Percentiles rank a stretch among this genome's conserved stretches.
Conservation (phyloP, 2,113 vertebrate species). For the Potamarius usumacintae region DNA sequence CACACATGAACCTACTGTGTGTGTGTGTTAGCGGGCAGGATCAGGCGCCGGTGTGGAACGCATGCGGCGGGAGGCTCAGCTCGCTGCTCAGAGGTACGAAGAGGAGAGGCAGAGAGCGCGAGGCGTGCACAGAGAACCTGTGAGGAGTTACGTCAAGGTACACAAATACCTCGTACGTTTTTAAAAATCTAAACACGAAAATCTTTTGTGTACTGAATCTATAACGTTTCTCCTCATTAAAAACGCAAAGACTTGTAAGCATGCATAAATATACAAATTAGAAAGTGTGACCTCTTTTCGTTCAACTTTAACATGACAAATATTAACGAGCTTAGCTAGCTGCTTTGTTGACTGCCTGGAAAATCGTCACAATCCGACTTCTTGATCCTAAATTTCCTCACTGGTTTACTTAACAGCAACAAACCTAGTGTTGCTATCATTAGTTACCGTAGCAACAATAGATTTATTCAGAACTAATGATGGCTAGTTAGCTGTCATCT, state of each 20-base stretch:
- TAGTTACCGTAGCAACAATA: not conserved
- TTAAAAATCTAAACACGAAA: not conserved
- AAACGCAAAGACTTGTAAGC: not conserved
- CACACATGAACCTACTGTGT: not conserved
- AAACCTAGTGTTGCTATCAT: not conserved
- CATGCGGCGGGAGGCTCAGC: constrained; percentile 86
- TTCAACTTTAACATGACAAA: not conserved
- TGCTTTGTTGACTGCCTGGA: not conserved
- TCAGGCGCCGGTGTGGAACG: constrained; percentile 70
- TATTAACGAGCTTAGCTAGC: not conserved
- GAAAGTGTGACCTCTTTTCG: not conserved
- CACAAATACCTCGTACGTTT: not conserved
- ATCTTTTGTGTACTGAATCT: too few relatives aligned
- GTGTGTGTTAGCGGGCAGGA: constrained; percentile 32
- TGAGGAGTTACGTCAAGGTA: constrained; percentile 79
- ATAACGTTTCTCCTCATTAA: not conserved
- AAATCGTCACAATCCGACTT: not conserved
- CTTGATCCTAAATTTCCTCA: not conserved
- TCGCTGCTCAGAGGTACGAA: constrained; percentile 87
- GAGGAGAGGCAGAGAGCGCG: constrained; percentile 86
- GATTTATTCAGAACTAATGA: not conserved
- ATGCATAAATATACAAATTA: not conserved
- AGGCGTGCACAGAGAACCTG: constrained; percentile 77
- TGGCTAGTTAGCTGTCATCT: not conserved
- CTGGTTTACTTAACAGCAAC: not conserved